Conservation (phyloP, 2,113 vertebrate species). For the Tychaedon coryphoeus region DNA sequence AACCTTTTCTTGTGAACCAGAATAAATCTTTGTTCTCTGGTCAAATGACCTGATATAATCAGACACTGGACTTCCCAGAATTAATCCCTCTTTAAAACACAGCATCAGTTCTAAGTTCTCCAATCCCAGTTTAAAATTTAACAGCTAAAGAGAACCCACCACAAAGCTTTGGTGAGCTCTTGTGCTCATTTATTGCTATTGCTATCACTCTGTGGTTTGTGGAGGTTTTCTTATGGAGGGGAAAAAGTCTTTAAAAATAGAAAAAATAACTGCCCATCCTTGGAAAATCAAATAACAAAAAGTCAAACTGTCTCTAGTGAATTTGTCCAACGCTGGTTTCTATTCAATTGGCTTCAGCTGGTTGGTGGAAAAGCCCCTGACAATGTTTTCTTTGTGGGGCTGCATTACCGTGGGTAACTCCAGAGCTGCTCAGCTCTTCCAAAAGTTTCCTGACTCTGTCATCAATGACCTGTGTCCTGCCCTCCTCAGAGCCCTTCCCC, state of each 20-base stretch:
- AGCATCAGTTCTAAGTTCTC: neutral
- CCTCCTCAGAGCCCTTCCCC: neutral
- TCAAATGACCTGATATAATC: neutral
- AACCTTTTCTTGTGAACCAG: neutral
- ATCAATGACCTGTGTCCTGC: neutral
- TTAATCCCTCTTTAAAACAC: neutral
- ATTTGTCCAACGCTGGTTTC: rapidly evolving
- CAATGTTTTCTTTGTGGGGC: neutral
- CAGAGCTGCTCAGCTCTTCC: neutral
- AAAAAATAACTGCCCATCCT: neutral
- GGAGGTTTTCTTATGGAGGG: neutral
- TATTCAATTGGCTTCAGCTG: neutral
- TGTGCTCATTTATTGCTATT: neutral
- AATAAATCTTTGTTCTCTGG: neutral
- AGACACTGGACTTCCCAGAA: neutral
- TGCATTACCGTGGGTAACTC: rapidly evolving
- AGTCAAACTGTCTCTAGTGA: neutral
- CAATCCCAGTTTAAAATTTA: neutral
- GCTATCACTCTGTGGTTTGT: neutral
- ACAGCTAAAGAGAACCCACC: neutral
- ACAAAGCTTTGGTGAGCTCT: neutral
- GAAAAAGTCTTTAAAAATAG: neutral
- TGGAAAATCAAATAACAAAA: neutral
- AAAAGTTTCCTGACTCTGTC: neutral
- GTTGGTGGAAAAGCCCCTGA: neutral